These are phyloP conservation scores for Agapornis canus DNA, from an alignment of 2,797 vertebrate species.

Conservation along the genomic window DNA sequence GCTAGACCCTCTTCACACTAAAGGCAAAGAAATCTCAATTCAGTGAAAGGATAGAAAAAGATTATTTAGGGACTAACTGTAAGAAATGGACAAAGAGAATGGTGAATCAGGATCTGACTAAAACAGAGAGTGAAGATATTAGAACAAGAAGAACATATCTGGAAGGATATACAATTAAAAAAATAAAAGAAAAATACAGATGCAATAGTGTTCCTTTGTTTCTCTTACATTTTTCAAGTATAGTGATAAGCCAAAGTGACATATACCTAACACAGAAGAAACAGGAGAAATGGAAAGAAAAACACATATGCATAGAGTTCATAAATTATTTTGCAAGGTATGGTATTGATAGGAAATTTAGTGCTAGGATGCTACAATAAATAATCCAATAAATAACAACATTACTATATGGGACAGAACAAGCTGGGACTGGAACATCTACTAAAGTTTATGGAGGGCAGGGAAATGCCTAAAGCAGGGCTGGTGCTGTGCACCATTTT, in stretches of 20 bases:
- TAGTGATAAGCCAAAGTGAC: not conserved
- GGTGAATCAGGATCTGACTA: not conserved
- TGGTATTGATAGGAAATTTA: not conserved
- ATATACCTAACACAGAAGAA: not conserved
- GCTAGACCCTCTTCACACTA: not conserved
- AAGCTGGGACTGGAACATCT: not conserved
- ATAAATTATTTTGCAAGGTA: not conserved
- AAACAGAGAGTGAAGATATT: not conserved
- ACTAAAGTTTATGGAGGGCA: not conserved
- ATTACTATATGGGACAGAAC: not conserved
- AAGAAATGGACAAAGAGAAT: not conserved
- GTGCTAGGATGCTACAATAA: not conserved
- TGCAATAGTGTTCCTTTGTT: not conserved
- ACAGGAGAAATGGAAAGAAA: not conserved
- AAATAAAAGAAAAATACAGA: not conserved
- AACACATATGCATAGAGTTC: not conserved
- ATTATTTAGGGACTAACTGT: fast-evolving
- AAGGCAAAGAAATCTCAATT: not conserved
- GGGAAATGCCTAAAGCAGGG: not conserved
- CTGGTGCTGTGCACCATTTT: not conserved
- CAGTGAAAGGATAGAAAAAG: not conserved
- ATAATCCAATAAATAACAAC: not conserved
- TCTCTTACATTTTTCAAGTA: not conserved
- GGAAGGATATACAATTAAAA: not conserved
- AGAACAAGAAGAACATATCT: not conserved